Base-by-base conservation (phyloP, 2,113 vertebrate species). In the Reinhardtius hippoglossoides region DNA sequence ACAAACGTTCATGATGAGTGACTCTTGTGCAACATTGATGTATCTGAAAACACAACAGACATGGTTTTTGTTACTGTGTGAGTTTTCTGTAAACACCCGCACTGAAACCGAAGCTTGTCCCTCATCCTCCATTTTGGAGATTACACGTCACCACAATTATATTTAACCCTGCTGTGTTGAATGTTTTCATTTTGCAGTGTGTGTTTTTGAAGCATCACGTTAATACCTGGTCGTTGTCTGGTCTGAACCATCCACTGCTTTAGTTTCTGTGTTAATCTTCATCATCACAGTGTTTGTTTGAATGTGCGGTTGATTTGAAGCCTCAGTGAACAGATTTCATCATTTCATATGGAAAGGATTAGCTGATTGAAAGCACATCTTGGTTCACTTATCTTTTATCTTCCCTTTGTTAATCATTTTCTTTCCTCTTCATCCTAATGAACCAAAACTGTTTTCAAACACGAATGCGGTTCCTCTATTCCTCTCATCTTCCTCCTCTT, bases 261-360 rank as follows among this genome's bases (percentile, higher is more conserved):
- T 13, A 42, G 40, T 42, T 13, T 42, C 40, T 68, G 64, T 44
- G 67, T 82, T 88, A 75, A 84, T 82, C 81, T 71, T 58, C 58
- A 66, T 52, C 27, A 74, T 74, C 76, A 54, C 54, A 61, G 79
- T 76, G 74, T 87, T 73, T 78, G 74, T 82, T 84, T 79, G 69
- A 86, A 81, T 52, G 35, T 63, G 52, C 0, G 10, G 71, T 73
- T 73, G 58, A 86, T 86, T 83, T 87, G 71, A 88, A 86, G 73
- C 67, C 74, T 90, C 27, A 16, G 40, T 87, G 69, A 89, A 50
- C 5, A 44, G 70, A 80, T 70, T 44, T 69, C 46, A 78, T 73
- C 7, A 40, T 71, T 76, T 88, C 90, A 90, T 81, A 69, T 87
- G 89, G 86, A 87, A 87, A 62, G 61, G 23, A 67, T 90, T 89